Conservation (phyloP, 2,888 invertebrate species). For the Pterostichus madidus region DNA sequence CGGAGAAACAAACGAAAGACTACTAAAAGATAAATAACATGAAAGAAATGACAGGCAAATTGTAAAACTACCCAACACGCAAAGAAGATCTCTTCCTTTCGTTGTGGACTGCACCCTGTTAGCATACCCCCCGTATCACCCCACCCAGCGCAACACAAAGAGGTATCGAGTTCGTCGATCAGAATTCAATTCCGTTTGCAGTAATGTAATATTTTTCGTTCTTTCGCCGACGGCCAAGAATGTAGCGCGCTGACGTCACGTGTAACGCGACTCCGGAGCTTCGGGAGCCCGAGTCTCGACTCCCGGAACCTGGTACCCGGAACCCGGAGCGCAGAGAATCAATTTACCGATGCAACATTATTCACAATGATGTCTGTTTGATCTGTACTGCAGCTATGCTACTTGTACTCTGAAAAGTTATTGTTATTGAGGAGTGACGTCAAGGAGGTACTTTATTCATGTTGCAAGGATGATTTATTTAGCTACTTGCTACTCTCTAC, state of each 20-base stretch:
- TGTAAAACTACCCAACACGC: too few species aligned
- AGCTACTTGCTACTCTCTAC: too few species aligned
- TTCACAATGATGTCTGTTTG: conserved; percentile 7
- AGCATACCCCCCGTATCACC: too few species aligned
- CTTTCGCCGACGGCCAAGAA: conserved; percentile 10
- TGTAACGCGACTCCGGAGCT: conserved; percentile 11
- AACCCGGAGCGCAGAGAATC: not conserved
- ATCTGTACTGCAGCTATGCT: not conserved
- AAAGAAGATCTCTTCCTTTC: too few species aligned
- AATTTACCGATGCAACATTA: conserved; percentile 12
- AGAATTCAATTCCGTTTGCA: conserved; percentile 51
- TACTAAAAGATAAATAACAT: too few species aligned
- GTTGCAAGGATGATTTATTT: too few species aligned
- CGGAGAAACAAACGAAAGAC: too few species aligned
- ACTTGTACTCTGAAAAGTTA: too few species aligned
- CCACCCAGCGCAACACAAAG: conserved; percentile 1
- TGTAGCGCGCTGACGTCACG: not conserved
- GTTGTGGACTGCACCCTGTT: too few species aligned
- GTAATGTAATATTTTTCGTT: conserved; percentile 53
- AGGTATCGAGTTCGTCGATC: conserved; percentile 44
- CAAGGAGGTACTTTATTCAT: too few species aligned
- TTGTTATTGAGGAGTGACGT: too few species aligned
- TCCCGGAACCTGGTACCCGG: not conserved
- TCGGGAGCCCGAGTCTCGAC: not conserved
- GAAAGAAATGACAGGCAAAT: too few species aligned